These are phyloP conservation scores for Characodon lateralis DNA, from an alignment of 2,797 vertebrate species.

Conservation along the genomic window DNA sequence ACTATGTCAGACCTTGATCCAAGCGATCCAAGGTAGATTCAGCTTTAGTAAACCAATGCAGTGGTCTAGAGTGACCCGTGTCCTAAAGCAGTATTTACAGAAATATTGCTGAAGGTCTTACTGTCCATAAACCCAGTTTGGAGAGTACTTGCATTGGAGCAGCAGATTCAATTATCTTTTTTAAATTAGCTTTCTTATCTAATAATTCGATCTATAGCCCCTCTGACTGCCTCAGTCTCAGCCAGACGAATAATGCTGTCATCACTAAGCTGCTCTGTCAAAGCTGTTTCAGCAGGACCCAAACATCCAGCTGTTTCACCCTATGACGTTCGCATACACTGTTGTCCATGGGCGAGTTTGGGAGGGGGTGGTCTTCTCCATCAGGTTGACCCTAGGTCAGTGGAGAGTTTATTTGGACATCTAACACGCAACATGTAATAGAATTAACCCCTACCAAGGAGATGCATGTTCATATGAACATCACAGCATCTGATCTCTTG, in stretches of 20 bases:
- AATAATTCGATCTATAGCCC: neutral
- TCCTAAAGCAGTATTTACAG: too few relatives aligned
- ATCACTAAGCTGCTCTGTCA: neutral
- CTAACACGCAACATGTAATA: neutral
- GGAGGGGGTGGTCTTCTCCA: neutral
- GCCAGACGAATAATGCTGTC: neutral
- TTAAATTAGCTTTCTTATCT: too few relatives aligned
- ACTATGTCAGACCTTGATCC: too few relatives aligned
- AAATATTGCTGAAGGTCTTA: too few relatives aligned
- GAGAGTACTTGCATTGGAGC: too few relatives aligned
- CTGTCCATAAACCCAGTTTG: too few relatives aligned
- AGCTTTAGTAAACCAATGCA: too few relatives aligned
- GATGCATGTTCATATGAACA: neutral
- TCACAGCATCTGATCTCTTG: neutral
- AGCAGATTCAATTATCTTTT: too few relatives aligned
- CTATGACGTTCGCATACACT: neutral
- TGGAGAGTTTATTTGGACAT: neutral
- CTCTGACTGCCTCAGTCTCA: neutral
- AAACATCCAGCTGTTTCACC: slow-evolving; percentile 1
- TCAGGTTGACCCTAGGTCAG: neutral
- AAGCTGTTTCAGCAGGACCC: neutral
- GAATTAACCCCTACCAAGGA: too few relatives aligned
- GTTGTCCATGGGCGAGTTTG: neutral
- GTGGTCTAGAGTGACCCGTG: too few relatives aligned
- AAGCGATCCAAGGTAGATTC: too few relatives aligned